Evolutionary conservation across 2,888 invertebrate species (phyloP).

Genomic region (Oeneis ivallda): DNA sequence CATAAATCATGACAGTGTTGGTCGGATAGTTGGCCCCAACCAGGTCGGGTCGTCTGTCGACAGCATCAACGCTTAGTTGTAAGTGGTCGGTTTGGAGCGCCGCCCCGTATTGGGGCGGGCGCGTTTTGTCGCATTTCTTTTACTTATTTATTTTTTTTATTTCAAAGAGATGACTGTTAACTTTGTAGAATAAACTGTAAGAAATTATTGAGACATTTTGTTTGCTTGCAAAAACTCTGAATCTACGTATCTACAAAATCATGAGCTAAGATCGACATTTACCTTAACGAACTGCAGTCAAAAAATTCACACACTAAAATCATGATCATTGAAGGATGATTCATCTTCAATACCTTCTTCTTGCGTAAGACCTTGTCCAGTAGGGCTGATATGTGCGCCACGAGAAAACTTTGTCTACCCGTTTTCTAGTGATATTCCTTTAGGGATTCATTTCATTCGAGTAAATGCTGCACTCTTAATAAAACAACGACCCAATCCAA

Average conservation of each 20-base stretch:
- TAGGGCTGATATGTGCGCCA: no score
- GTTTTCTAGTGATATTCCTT: no score
- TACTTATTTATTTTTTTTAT: slow-evolving; percentile 60
- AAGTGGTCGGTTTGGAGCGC: slow-evolving; percentile 55
- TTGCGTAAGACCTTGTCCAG: no score
- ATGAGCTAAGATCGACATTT: no score
- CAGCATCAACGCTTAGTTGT: slow-evolving; percentile 54
- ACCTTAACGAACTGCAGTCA: no score
- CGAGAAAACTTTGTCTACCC: no score
- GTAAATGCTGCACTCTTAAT: no score
- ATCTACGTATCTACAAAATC: slow-evolving; percentile 4
- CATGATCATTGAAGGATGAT: no score
- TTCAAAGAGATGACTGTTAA: slow-evolving; percentile 75
- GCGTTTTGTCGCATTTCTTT: slow-evolving; percentile 62
- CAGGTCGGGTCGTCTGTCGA: not conserved
- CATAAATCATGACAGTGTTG: not conserved
- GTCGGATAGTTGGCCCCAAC: not conserved
- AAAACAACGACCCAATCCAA: no score
- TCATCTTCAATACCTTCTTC: no score
- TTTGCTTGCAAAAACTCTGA: slow-evolving; percentile 32
- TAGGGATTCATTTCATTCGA: no score
- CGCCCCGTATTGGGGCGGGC: slow-evolving; percentile 50
- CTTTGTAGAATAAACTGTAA: slow-evolving; percentile 79
- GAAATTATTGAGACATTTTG: slow-evolving; percentile 61
- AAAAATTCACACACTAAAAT: no score